These are phyloP conservation scores for Trachelus iudaicus DNA, from an alignment of 2,888 invertebrate genomes.

Conservation along the genomic window DNA sequence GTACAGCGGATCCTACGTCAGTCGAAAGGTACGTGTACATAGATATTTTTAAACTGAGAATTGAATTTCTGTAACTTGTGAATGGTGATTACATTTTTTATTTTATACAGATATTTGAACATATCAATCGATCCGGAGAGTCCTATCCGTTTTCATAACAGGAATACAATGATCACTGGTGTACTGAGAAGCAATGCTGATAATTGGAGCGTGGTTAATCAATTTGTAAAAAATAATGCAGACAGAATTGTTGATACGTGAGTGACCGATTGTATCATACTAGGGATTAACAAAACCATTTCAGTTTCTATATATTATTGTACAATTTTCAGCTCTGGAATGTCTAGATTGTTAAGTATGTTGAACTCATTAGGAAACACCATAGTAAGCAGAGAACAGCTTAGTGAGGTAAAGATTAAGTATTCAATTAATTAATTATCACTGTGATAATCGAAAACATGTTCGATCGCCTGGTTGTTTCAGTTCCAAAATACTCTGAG, in stretches of 20 bases:
- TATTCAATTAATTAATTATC: not conserved
- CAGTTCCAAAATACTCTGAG: not conserved
- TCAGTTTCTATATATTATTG: not conserved
- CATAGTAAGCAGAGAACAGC: not conserved
- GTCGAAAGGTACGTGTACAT: constrained; percentile 67
- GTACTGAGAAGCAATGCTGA: not conserved
- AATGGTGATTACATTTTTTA: not conserved
- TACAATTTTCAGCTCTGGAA: not conserved
- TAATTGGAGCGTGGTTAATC: not conserved
- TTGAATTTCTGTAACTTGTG: not conserved
- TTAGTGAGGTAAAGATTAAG: not conserved
- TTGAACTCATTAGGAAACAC: not conserved
- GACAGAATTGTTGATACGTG: not conserved
- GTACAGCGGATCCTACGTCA: constrained; percentile 70
- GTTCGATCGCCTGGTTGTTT: not conserved
- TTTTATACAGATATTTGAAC: not conserved
- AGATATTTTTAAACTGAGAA: not conserved
- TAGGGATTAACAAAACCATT: not conserved
- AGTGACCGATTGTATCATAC: not conserved
- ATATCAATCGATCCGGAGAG: not conserved
- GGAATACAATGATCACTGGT: constrained; percentile 29
- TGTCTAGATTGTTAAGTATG: not conserved
- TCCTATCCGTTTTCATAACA: not conserved
- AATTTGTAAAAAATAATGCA: not conserved
- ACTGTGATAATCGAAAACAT: not conserved